These are phyloP conservation scores for Potorous gilbertii DNA, from an alignment of 2,797 vertebrate genomes.

Conservation along the genomic window DNA sequence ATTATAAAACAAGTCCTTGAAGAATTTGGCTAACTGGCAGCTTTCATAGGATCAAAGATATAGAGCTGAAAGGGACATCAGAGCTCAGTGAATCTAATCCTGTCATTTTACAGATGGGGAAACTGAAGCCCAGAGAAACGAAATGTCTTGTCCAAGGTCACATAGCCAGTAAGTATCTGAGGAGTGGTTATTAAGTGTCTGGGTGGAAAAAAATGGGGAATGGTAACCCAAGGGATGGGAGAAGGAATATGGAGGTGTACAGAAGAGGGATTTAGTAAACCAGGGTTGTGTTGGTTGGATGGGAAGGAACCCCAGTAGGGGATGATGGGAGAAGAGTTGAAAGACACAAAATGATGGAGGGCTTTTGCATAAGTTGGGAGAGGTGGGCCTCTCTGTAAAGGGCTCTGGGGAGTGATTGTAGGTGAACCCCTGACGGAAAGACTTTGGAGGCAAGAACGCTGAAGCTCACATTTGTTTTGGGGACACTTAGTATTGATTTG, in stretches of 20 bases:
- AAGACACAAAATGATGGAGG: background rate
- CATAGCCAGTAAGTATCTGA: background rate
- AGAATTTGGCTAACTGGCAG: background rate
- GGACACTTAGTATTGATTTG: slow-evolving; percentile 60
- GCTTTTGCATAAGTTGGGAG: background rate
- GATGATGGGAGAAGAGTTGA: background rate
- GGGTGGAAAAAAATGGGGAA: background rate
- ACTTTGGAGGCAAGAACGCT: slow-evolving; percentile 50
- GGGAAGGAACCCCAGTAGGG: background rate
- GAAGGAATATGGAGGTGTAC: fast-evolving
- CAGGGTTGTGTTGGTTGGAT: background rate
- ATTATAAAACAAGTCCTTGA: background rate
- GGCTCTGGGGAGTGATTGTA: background rate
- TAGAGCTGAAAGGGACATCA: background rate
- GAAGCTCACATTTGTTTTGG: slow-evolving; percentile 58
- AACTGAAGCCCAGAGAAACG: background rate
- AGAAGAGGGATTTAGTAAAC: background rate
- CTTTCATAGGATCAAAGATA: background rate
- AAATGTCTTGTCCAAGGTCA: background rate
- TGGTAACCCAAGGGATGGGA: background rate
- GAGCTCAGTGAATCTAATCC: background rate
- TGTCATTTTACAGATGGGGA: background rate
- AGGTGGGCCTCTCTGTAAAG: background rate
- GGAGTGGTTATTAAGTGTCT: background rate
- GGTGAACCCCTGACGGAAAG: slow-evolving; percentile 21